Conservation (phyloP, 2,888 invertebrate species). For the Heliconius ethilla region DNA sequence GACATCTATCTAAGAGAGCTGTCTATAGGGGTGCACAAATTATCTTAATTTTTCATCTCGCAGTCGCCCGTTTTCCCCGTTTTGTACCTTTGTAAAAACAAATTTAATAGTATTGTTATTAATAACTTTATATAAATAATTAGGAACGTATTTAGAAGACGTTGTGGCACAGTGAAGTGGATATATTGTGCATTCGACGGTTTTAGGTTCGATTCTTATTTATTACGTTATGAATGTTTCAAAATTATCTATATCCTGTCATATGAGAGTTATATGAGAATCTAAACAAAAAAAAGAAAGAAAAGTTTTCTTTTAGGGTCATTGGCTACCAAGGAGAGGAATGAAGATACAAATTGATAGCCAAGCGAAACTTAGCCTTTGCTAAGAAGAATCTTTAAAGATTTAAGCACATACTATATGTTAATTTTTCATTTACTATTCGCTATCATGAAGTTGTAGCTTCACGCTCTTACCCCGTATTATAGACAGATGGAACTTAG, state of each 20-base stretch:
- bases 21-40: conserved; percentile 62
- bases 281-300: background rate
- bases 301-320: background rate
- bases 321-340: background rate
- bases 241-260: background rate
- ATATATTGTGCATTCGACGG: background rate
- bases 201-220: background rate
- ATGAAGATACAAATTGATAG: background rate
- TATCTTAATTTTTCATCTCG: conserved; percentile 53
- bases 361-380: background rate
- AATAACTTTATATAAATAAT: background rate
- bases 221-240: background rate
- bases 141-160: background rate
- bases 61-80: conserved; percentile 1
- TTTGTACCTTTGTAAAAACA: conserved; percentile 16
- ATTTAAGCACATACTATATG: no score
- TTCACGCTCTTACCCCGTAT: no score
- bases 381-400: background rate
- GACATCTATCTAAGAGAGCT: conserved; percentile 33
- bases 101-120: conserved; percentile 21
- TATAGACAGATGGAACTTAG: background rate
- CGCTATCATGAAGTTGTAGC: no score
- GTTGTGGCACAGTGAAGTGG: background rate
- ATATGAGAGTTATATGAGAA: background rate
- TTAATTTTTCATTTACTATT: no score